Evolutionary conservation across 2,797 vertebrate species (phyloP), one percentile per base, ranked within the genome.

Genomic region (Betta splendens): DNA sequence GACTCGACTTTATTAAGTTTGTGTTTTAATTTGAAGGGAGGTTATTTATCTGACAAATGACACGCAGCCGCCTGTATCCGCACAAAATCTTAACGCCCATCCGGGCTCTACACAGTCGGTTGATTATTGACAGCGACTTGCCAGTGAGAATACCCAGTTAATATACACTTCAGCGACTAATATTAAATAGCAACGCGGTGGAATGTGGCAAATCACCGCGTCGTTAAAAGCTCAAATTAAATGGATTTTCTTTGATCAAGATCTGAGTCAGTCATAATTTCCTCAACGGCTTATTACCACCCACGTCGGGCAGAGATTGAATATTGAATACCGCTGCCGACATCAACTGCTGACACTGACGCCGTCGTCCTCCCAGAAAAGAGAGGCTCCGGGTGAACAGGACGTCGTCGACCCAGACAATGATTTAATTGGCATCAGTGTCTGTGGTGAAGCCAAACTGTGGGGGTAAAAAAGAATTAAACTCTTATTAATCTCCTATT

Each of bases 31-130:
- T 85, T 55, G 33, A 52, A 4, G 58, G 29, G 32, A 77, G 57
- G 51, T 61, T 82, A 69, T 83, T 83, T 64, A 82, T 73, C 50
- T 84, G 81, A 81, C 74, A 79, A 83, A 85, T 75, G 65, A 69
- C 79, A 67, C 81, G 80, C 65, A 82, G 75, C 72, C 59, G 53
- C 48, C 10, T 5, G 49, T 38, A 53, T 72, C 49, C 46, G 35
- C 45, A 15, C 40, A 45, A 37, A 51, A 75, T 85, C 56, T 57
- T 72, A 71, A 79, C 52, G 67, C 42, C 53, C 47, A 57, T 60
- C 47, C 43, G 23, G 21, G 28, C 51, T 8, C 20, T 47, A 36
- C 54, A 55, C 61, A 38, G 69, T 66, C 47, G 64, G 64, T 46
- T 87, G 75, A 82, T 80, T 77, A 76, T 79, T 83, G 81, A 79